A percentile compares a stretch with the other conserved stretches of the same genome.
Conservation (phyloP, 2,888 invertebrate species). For the Perizoma affinitatum region DNA sequence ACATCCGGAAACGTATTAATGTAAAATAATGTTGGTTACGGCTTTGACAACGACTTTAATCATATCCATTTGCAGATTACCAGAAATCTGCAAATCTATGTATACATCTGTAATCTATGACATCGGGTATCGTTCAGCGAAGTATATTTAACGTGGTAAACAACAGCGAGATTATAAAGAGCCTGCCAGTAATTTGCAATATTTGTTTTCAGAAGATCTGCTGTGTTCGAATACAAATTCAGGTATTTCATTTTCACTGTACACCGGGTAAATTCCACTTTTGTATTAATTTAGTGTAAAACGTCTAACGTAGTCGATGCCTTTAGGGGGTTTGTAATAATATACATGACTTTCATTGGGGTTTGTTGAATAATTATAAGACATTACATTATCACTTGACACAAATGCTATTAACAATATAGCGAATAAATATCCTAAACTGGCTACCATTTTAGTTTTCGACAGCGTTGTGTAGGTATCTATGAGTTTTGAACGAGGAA, state of each 20-base stretch:
- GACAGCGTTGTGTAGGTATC: too few relatives aligned
- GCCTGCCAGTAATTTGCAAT: slow-evolving; percentile 20
- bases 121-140: background rate
- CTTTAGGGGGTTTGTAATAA: slow-evolving; percentile 4
- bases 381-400: too few relatives aligned
- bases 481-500: too few relatives aligned
- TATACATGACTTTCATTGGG: slow-evolving; percentile 2
- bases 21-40: slow-evolving; percentile 3
- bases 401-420: too few relatives aligned
- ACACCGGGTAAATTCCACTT: slow-evolving; percentile 9
- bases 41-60: slow-evolving; percentile 9
- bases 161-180: slow-evolving; percentile 11
- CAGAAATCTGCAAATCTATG: background rate
- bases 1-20: background rate
- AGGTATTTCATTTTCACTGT: slow-evolving; percentile 4
- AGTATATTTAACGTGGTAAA: background rate
- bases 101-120: background rate
- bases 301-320: slow-evolving; percentile 4
- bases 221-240: slow-evolving; percentile 15
- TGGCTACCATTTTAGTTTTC: too few relatives aligned
- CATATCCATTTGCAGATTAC: background rate
- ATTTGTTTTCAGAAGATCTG: slow-evolving; percentile 18
- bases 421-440: too few relatives aligned
- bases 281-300: background rate
- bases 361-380: background rate